Base-by-base conservation (phyloP, 2,113 vertebrate genomes). In the Dromiciops gliroides region DNA sequence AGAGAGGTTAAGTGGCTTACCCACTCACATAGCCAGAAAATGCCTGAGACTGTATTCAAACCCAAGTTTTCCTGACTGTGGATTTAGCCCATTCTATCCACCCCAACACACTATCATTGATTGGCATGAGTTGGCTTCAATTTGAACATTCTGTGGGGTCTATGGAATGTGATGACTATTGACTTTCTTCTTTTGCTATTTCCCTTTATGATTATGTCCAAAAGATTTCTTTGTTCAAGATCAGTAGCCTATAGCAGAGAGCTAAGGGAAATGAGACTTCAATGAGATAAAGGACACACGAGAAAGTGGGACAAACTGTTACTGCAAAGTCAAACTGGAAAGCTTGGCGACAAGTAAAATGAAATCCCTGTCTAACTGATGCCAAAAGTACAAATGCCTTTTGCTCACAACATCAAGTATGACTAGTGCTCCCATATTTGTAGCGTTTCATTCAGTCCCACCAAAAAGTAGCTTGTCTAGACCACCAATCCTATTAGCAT, bases 341-440 rank as follows among this genome's bases (percentile, higher is more conserved):
- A 94, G 8, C 48, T 96, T 53, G 50, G 67, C 6, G 56, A 92
- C 48, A 94, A 91, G 89, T n/a, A 92, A 95, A 97, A 94, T 95
- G 93, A 95, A 93, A 94, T 44, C 89, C 95, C 94, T 93, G 53
- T 94, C 88, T 95, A 94, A 93, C 37, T 44, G 92, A 91, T 49
- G 75, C 93, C 83, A 96, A 95, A 93, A 92, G 90, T n/a, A 96
- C 93, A 96, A 97, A 95, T 93, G 91, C 83, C 93, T 92, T 94
- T 94, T 95, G 94, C 93, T 95, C 94, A 96, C 94, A 96, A 92
- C 25, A 50, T 94, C 92, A 92, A 90, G 91, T n/a, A n/a, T n/a
- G n/a, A n/a, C n/a, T 51, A 94, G 91, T 89, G 96, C 48, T 51
- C 89, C 51, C 89, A 83, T 19, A 93, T 48, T 47, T 50, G 50